phyloP scores from a whole-genome alignment of 2,113 vertebrate genomes.

The Hassar affinis region DNA sequence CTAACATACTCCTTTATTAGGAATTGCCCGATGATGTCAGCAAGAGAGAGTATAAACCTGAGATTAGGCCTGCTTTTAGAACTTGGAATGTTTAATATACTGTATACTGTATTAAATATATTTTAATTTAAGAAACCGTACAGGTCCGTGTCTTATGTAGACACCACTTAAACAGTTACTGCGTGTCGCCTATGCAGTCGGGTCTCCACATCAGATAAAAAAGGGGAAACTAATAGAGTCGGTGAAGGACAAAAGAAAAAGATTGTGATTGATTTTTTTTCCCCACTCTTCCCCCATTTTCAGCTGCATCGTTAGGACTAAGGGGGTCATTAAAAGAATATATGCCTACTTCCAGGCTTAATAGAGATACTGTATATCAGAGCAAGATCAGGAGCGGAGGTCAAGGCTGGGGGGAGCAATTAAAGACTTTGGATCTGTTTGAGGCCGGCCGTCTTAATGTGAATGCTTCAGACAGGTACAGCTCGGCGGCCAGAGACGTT shows the following conservation, averaged over 20 bases:
- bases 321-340: constrained; percentile 76
- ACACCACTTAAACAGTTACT: background rate
- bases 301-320: constrained; percentile 63
- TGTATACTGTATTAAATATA: background rate
- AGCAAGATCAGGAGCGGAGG: constrained; percentile 72
- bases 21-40: constrained; percentile 17
- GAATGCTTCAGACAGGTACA: constrained; percentile 54
- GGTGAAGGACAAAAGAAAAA: constrained; percentile 65
- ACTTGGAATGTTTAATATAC: background rate
- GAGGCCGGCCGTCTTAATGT: constrained; percentile 60
- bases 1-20: constrained; percentile 42
- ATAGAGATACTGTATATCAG: constrained; percentile 76
- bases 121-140: too few species aligned
- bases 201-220: constrained; percentile 63
- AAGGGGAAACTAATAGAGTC: constrained; percentile 63
- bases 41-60: background rate
- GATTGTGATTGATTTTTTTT: constrained; percentile 54
- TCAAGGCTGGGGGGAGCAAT: constrained; percentile 76
- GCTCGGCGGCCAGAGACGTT: constrained; percentile 61
- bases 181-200: background rate
- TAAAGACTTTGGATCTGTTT: constrained; percentile 71
- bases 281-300: constrained; percentile 48
- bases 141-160: background rate
- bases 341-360: constrained; percentile 78
- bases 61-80: background rate